Evolutionary conservation across 2,797 vertebrate genomes (phyloP).

Genomic region (Xerus rutilus): DNA sequence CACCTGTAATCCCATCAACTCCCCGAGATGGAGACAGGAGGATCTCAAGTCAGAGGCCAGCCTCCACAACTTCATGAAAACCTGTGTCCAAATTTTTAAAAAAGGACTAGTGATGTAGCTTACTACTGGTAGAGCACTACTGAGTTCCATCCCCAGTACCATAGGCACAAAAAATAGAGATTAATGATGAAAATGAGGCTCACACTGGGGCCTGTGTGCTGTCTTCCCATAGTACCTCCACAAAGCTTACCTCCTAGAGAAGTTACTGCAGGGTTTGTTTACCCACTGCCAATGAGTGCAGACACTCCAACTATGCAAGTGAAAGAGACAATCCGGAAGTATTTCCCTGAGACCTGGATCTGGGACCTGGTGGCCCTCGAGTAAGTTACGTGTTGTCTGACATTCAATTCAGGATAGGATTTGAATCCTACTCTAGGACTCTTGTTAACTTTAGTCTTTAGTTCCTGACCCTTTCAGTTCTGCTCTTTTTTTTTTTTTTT

Average conservation of each 20-base stretch:
- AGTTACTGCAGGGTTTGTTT: accelerated
- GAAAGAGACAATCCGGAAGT: slow-evolving; percentile 82
- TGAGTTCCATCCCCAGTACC: no score
- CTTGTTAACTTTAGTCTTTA: no score
- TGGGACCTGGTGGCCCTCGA: slow-evolving; percentile 82
- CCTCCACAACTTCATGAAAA: no score
- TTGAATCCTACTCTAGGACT: not conserved
- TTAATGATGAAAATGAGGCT: not conserved
- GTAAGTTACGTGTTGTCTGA: slow-evolving; percentile 74
- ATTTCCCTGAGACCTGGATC: slow-evolving; percentile 90
- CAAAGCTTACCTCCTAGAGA: accelerated
- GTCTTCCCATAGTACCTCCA: accelerated
- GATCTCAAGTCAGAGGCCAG: no score
- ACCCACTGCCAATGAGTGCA: accelerated
- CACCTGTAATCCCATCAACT: no score
- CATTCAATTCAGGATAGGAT: slow-evolving; percentile 20
- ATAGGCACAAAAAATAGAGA: no score
- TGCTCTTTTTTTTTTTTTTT: not conserved
- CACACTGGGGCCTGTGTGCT: not conserved
- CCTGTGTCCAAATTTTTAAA: no score
- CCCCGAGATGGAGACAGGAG: no score
- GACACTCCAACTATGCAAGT: accelerated
- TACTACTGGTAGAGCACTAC: no score
- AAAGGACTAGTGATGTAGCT: no score
- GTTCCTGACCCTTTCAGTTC: not conserved